Conservation (phyloP, 2,888 invertebrate species). For the Drosophila demipolita region DNA sequence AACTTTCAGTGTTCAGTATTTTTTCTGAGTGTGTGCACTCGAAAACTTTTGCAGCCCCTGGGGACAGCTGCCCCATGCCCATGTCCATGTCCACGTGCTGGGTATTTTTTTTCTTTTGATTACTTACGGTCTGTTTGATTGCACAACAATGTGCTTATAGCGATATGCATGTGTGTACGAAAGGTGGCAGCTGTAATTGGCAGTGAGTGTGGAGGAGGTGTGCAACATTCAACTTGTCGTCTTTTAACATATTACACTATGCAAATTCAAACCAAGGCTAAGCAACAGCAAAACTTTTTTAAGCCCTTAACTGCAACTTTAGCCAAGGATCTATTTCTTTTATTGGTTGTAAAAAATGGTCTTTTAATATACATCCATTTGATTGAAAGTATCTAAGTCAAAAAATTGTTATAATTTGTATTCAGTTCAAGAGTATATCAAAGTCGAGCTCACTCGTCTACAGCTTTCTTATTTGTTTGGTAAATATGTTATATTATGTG, state of each 20-base stretch:
- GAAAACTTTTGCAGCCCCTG: slow-evolving; percentile 36
- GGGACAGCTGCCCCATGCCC: slow-evolving; percentile 35
- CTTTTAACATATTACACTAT: slow-evolving; percentile 20
- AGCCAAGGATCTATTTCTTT: not conserved
- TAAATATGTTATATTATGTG: not conserved
- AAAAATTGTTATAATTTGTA: too few species aligned
- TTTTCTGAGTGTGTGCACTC: slow-evolving; percentile 23
- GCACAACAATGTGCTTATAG: slow-evolving; percentile 62
- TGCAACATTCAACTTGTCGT: slow-evolving; percentile 18
- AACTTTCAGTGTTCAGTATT: not conserved
- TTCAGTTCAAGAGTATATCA: too few species aligned
- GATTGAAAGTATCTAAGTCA: too few species aligned
- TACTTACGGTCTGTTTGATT: slow-evolving; percentile 69
- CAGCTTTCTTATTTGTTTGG: not conserved
- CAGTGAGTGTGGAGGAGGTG: slow-evolving; percentile 13
- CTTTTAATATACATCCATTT: not conserved
- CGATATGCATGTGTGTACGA: not conserved
- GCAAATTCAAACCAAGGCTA: slow-evolving; percentile 40
- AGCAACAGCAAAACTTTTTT: slow-evolving; percentile 9
- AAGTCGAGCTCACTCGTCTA: not conserved
- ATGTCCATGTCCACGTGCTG: slow-evolving; percentile 23
- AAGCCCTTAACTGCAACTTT: not conserved
- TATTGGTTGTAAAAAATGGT: not conserved
- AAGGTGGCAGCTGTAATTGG: slow-evolving; percentile 62
- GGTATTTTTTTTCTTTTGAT: slow-evolving; percentile 14